Evolutionary conservation across 2,888 invertebrate genomes (phyloP), one percentile per base, ranked within the genome.

Genomic region (Sabatieria punctata): DNA sequence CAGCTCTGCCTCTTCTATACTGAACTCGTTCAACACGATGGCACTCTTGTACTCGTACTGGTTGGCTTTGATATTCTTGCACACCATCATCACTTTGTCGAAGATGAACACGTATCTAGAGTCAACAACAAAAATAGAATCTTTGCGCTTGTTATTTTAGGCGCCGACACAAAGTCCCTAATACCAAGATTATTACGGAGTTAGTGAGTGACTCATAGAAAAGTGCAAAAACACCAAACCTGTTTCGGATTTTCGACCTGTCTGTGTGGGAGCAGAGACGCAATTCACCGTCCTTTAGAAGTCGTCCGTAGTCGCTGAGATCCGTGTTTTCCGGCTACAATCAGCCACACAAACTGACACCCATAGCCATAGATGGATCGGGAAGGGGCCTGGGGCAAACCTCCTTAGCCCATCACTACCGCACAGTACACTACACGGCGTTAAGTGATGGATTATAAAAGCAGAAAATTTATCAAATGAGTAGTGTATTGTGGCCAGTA

Each of bases 41-140:
- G 82, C 82, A 57, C 82, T 80, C 48, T 86, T 81, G 71, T 78
- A 91, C 61, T 80, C 82, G 71, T 89, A 93, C 64, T 85, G 85
- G 64, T 85, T 85, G 48, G 82, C 80, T 80, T 80, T 66, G 25
- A 59, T 56, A 13, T 81, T 76, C 70, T 88, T 89, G 70, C 86
- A 88, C 66, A 89, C 79, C 61, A 97, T 77, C 73, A 97, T 80
- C 52, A 89, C 84, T 72, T 88, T 88, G 69, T 97, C 93, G 69
- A 97, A 97, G 48, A 97, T 80, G 72, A 97, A 97, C 25, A 89
- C 85, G 68, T 91, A 91, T 65, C 93, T 73, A 64, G 42, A n/a
- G n/a, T n/a, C n/a, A n/a, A n/a, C n/a, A 61, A 61, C 41, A 36
- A 52, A 49, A 49, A 36, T 47, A 19, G 13, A 49, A 15, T 30